These are phyloP conservation scores for Chloroclysta siterata DNA, from an alignment of 2,888 invertebrate genomes.

Conservation along the genomic window DNA sequence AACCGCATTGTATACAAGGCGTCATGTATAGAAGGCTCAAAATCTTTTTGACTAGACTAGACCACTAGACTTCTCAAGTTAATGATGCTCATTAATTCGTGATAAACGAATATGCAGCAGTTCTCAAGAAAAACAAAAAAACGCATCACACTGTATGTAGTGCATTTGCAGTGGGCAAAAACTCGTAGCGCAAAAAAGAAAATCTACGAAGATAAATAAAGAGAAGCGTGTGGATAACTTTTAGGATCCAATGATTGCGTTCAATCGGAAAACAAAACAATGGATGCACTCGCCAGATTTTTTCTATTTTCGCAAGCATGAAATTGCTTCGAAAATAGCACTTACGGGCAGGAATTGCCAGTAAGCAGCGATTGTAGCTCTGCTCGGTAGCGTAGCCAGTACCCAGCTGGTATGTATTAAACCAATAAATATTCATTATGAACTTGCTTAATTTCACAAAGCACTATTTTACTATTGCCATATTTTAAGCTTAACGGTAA, in stretches of 20 bases:
- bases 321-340: constrained; percentile 59
- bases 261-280: constrained; percentile 25
- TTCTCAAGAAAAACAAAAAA: too few relatives aligned
- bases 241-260: constrained; percentile 15
- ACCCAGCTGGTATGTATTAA: constrained; percentile 78
- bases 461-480: constrained; percentile 77
- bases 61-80: too few relatives aligned
- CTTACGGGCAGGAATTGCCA: constrained; percentile 66
- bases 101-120: too few relatives aligned
- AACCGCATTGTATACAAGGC: too few relatives aligned
- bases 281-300: constrained; percentile 14
- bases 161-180: neutral
- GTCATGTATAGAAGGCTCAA: too few relatives aligned
- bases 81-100: too few relatives aligned
- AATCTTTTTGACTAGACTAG: too few relatives aligned
- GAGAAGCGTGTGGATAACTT: too few relatives aligned
- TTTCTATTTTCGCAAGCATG: constrained; percentile 31
- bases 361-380: constrained; percentile 66
- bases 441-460: constrained; percentile 80
- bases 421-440: constrained; percentile 83
- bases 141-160: too few relatives aligned
- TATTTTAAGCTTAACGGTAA: constrained; percentile 72
- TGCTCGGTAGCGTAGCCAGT: constrained; percentile 51
- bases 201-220: neutral
- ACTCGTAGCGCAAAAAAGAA: neutral